Evolutionary conservation across 2,797 vertebrate genomes (phyloP), one percentile per base, ranked within the genome.

Genomic region (Helarctos malayanus): DNA sequence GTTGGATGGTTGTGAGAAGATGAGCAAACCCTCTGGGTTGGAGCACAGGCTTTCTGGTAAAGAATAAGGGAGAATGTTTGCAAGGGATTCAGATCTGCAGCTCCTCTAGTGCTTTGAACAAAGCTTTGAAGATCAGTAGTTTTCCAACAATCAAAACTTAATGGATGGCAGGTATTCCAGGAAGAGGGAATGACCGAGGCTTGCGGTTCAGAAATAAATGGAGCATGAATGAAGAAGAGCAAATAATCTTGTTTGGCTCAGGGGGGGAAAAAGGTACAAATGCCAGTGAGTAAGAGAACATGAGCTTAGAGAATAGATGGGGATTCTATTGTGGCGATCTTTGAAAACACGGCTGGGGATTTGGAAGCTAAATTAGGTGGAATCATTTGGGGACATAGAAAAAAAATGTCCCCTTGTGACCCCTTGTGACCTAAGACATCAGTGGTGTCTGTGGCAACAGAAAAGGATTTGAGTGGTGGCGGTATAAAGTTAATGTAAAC

Each of bases 181-280:
- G n/a, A 61, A 92, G 27, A 85, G 19, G 21, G 21, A 94, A 94
- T 71, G 21, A 59, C 29, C 83, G 82, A 93, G 56, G 6, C 32
- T 38, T 89, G 5, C 16, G 38, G 49, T 93, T 80, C 38, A 84
- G 91, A 94, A 92, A 21, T n/a, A 91, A 89, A 83, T 97, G 69
- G 61, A 57, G 13, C 54, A 75, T 69, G 23, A 80, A 69, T 95
- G 81, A 86, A 15, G 41, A 91, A 52, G 23, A 93, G n/a, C 19
- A 97, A 93, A 91, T 93, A 97, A 95, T 87, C n/a, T 41, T 78
- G 25, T 71, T 76, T 94, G 83, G 14, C 82, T 91, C 41, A 5
- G 41, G 41, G 57, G 73, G 41, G 41, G 1, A 1, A 47, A 92
- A 93, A 94, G 14, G 47, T 71, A 41, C 14, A 80, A 13, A 35